phyloP scores from a whole-genome alignment of 2,797 vertebrate genomes.

The Ceryle rudis region DNA sequence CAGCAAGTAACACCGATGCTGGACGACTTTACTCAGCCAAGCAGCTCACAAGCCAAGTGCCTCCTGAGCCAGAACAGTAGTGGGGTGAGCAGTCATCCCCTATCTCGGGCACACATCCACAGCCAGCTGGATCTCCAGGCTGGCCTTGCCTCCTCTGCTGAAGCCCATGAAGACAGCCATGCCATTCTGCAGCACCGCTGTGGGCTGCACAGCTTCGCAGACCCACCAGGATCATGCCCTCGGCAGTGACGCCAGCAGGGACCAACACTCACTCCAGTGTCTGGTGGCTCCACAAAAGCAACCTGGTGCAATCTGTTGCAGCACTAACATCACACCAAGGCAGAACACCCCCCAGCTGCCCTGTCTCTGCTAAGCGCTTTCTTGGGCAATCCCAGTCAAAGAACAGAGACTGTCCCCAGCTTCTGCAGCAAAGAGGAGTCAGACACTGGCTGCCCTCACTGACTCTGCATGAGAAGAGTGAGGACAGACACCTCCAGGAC shows the following conservation, averaged over 20 bases:
- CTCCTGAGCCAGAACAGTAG: not conserved
- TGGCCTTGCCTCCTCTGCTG: not conserved
- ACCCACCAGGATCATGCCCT: fast-evolving
- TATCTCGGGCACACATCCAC: not conserved
- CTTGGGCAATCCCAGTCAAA: not conserved
- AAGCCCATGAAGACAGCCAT: fast-evolving
- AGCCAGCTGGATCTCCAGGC: not conserved
- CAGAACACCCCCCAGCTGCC: not conserved
- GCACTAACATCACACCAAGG: not conserved
- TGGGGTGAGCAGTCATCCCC: not conserved
- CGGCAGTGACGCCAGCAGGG: fast-evolving
- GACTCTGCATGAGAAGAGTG: not conserved
- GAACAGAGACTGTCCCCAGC: not conserved
- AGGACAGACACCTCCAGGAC: not conserved
- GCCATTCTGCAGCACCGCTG: fast-evolving
- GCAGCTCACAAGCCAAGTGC: not conserved
- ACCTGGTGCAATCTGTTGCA: not conserved
- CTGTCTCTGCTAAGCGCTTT: not conserved
- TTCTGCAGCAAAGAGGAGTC: not conserved
- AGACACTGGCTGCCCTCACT: not conserved
- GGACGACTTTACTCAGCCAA: not conserved
- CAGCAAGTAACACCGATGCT: not conserved
- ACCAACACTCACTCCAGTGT: not conserved
- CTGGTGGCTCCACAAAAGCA: not conserved
- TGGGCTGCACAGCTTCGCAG: not conserved